Evolutionary conservation across 2,113 vertebrate species (phyloP).

Genomic region (Leiothrix lutea): DNA sequence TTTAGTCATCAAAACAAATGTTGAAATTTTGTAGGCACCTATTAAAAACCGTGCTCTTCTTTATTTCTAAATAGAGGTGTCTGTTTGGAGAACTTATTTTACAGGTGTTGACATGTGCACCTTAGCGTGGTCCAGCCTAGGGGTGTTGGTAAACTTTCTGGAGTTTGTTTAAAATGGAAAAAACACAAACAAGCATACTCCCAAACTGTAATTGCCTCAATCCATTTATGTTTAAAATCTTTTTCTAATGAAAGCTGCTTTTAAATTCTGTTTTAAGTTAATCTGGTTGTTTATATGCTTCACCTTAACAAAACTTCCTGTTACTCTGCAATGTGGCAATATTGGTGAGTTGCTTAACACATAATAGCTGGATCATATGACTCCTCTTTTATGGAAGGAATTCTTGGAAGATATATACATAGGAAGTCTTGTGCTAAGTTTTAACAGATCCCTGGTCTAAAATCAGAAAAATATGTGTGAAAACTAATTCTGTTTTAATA

Average conservation of each 20-base stretch:
- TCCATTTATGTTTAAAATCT: background rate
- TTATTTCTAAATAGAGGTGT: background rate
- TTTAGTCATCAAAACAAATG: constrained; percentile 33
- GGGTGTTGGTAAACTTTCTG: background rate
- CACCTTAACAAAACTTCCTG: background rate
- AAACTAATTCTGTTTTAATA: background rate
- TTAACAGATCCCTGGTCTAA: background rate
- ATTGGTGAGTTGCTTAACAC: background rate
- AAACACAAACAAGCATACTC: background rate
- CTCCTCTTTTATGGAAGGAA: background rate
- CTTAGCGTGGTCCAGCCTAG: background rate
- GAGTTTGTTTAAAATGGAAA: constrained; percentile 63
- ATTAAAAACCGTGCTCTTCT: background rate
- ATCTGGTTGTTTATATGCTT: background rate
- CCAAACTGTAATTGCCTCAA: background rate
- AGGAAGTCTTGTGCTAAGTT: background rate
- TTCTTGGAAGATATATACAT: background rate
- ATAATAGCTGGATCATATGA: accelerated
- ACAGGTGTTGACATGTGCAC: background rate
- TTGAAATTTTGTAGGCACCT: background rate
- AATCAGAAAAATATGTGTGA: background rate
- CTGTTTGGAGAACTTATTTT: background rate
- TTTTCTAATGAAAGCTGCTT: background rate
- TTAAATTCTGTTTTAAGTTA: background rate
- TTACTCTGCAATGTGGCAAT: background rate